These are phyloP conservation scores for Crocuta crocuta DNA, from an alignment of 2,113 vertebrate species.

Conservation along the genomic window DNA sequence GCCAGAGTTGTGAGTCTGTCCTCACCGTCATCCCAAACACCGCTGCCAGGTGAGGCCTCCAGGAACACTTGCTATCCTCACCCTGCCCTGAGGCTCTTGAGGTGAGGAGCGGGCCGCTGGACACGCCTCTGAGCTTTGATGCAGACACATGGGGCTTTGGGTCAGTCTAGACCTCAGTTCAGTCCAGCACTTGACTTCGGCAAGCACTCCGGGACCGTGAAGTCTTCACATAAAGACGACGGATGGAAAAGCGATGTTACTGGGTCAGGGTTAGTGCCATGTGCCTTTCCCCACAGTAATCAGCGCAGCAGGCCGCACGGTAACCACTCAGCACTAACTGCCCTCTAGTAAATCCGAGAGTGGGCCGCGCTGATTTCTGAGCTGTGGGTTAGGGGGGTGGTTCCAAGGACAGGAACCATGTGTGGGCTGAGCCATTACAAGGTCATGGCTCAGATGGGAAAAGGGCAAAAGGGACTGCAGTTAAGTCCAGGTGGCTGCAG, in stretches of 20 bases:
- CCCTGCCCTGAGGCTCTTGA: not conserved
- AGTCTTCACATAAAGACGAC: not conserved
- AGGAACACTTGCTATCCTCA: too few species aligned
- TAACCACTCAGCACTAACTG: too few species aligned
- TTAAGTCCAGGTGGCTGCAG: not conserved
- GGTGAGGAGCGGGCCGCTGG: not conserved
- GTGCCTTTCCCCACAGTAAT: fast-evolving
- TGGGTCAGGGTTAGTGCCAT: not conserved
- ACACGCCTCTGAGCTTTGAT: not conserved
- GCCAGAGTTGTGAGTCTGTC: not conserved
- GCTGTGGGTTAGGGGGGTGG: not conserved
- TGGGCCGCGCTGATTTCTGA: not conserved
- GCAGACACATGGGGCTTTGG: too few species aligned
- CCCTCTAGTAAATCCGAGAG: fast-evolving
- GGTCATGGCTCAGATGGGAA: too few species aligned
- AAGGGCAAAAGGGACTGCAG: too few species aligned
- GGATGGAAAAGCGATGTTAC: not conserved
- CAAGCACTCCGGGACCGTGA: not conserved
- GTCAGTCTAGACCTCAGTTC: not conserved
- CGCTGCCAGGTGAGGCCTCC: fast-evolving
- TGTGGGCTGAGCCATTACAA: not conserved
- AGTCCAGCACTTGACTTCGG: not conserved
- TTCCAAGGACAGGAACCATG: not conserved
- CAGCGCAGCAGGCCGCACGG: not conserved
- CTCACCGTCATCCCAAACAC: not conserved